Evolutionary conservation across 2,888 invertebrate species (phyloP).

Genomic region (Zygogramma bicolorata): DNA sequence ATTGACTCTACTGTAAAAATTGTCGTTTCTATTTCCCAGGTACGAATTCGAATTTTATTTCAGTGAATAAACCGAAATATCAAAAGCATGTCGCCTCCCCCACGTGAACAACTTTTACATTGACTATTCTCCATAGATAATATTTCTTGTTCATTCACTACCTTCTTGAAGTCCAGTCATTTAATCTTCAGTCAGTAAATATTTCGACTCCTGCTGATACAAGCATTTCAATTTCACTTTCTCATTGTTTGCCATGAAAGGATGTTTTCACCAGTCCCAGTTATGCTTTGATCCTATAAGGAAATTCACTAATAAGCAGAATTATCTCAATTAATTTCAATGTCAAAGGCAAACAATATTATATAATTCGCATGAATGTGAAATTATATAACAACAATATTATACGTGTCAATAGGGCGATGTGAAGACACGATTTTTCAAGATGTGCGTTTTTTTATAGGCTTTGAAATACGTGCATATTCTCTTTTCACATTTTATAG

Average conservation of each 20-base stretch:
- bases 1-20: too few relatives aligned
- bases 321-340: constrained; percentile 36
- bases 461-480: constrained; percentile 40
- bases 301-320: constrained; percentile 25
- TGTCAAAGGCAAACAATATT: constrained; percentile 41
- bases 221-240: neutral
- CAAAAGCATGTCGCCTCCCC: too few relatives aligned
- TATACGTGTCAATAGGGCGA: constrained; percentile 38
- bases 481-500: constrained; percentile 35
- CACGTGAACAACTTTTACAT: too few relatives aligned
- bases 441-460: constrained; percentile 38
- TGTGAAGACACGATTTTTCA: constrained; percentile 44
- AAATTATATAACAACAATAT: constrained; percentile 45
- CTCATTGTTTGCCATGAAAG: neutral
- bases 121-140: too few relatives aligned
- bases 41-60: too few relatives aligned
- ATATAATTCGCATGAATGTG: constrained; percentile 38
- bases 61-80: too few relatives aligned
- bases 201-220: neutral
- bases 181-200: neutral
- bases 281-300: constrained; percentile 13
- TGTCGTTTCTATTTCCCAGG: too few relatives aligned
- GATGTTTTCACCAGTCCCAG: constrained; percentile 15
- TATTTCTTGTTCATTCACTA: too few relatives aligned
- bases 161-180: neutral